Conservation (phyloP, 2,113 vertebrate species). For the Myotis davidii region DNA sequence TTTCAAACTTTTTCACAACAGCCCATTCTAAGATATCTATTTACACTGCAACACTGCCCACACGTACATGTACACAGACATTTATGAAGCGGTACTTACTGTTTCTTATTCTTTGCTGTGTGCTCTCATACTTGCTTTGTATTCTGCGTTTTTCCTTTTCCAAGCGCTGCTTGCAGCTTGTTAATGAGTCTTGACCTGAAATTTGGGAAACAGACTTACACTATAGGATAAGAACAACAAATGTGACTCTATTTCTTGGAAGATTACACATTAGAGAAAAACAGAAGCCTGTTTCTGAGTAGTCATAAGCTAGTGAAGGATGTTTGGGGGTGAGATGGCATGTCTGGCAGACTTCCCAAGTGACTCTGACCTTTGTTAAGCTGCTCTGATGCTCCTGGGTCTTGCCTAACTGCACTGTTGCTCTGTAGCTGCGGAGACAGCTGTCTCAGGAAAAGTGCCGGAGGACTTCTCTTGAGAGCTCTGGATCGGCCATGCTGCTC, state of each 20-base stretch:
- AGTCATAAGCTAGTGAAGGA: neutral
- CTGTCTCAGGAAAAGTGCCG: conserved; percentile 82
- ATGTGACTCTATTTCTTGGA: neutral
- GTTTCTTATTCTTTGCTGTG: neutral
- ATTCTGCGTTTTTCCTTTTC: neutral
- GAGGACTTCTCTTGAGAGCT: conserved; percentile 81
- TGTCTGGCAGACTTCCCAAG: neutral
- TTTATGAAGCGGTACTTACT: neutral
- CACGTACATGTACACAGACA: neutral
- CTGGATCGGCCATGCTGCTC: conserved; percentile 81
- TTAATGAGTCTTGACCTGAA: neutral
- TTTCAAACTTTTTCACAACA: neutral
- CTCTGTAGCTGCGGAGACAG: conserved; percentile 82
- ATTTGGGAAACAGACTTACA: conserved; percentile 11
- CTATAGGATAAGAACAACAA: neutral
- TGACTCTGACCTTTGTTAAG: neutral
- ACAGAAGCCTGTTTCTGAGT: neutral
- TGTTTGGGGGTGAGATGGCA: neutral
- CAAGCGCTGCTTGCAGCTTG: conserved; percentile 17
- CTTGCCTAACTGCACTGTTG: conserved; percentile 46
- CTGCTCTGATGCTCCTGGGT: neutral
- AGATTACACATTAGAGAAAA: neutral
- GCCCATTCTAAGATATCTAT: neutral
- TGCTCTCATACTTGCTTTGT: neutral
- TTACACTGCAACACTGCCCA: neutral